Percentiles rank a stretch among this genome's conserved stretches.
Conservation (phyloP, 2,113 vertebrate genomes). For the Erpornis zantholeuca region DNA sequence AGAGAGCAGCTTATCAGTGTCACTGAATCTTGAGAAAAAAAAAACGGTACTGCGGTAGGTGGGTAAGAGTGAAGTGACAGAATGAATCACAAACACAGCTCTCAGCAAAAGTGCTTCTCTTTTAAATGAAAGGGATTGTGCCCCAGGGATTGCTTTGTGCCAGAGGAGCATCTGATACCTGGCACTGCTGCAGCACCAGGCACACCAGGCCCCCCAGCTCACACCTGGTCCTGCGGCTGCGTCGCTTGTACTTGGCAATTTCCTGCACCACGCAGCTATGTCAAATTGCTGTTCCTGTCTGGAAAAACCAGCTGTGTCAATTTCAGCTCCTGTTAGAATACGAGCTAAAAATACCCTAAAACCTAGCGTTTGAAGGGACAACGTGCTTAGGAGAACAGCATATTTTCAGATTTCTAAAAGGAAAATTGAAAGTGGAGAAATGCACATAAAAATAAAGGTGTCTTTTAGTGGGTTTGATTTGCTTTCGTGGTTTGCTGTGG, state of each 20-base stretch:
- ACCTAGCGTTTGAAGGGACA: background rate
- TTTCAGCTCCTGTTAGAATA: conserved; percentile 25
- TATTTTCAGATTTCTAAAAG: conserved; percentile 35
- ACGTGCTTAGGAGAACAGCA: background rate
- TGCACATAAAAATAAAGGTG: background rate
- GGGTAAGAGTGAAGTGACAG: background rate
- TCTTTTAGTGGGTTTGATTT: background rate
- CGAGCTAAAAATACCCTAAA: background rate
- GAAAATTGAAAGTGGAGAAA: background rate
- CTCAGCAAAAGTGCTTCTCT: background rate
- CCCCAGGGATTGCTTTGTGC: background rate
- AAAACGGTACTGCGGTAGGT: background rate
- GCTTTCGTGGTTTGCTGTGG: background rate
- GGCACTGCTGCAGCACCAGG: background rate
- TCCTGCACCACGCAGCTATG: background rate
- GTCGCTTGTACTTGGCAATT: background rate
- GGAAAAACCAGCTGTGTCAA: conserved; percentile 23
- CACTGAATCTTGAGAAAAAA: background rate
- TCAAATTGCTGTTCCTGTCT: background rate
- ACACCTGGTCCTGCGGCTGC: background rate
- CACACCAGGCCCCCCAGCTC: background rate
- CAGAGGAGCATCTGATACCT: background rate
- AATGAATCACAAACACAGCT: background rate
- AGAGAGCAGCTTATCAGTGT: background rate
- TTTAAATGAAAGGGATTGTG: background rate